phyloP scores from a whole-genome alignment of 30 jellyfish, hydroid and myxozoan species.

The Aurelia sp. region DNA sequence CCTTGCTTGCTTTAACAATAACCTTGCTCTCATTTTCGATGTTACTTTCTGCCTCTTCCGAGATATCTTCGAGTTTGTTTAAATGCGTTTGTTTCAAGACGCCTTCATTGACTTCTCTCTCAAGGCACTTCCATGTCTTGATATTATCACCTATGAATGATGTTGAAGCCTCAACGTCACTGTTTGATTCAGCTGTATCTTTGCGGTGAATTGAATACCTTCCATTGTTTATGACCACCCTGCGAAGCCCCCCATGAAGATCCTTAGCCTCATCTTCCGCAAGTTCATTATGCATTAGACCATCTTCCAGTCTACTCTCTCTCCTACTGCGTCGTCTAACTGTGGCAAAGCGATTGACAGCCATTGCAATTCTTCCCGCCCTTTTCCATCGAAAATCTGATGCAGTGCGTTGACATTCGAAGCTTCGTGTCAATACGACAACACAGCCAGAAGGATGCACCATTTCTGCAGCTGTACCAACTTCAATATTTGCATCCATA shows the following conservation, averaged over 20 bases:
- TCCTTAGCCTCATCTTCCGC: constrained; percentile 7
- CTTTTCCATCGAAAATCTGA: constrained; percentile 34
- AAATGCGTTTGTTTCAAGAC: no score
- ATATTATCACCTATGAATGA: neutral
- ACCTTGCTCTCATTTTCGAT: neutral
- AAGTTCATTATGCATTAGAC: neutral
- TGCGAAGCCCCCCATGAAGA: constrained; percentile 54
- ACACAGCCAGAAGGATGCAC: constrained; percentile 4
- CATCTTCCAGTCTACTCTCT: neutral
- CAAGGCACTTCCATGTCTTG: no score
- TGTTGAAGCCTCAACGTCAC: neutral
- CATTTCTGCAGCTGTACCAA: constrained; percentile 70
- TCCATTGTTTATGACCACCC: constrained; percentile 44
- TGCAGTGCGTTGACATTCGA: constrained; percentile 12
- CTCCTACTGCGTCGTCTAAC: neutral
- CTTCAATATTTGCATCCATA: constrained; percentile 42
- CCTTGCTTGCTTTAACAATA: neutral
- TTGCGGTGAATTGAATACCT: neutral
- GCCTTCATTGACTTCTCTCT: neutral
- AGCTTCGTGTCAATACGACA: constrained; percentile 56
- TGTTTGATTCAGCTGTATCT: neutral
- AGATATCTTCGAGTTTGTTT: no score
- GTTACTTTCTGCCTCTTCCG: no score
- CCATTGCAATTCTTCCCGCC: constrained; percentile 28
- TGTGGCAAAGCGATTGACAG: constrained; percentile 29